Evolutionary conservation across 2,113 vertebrate species (phyloP), one percentile per base, ranked within the genome.

Genomic region (Amphilophus citrinellus): DNA sequence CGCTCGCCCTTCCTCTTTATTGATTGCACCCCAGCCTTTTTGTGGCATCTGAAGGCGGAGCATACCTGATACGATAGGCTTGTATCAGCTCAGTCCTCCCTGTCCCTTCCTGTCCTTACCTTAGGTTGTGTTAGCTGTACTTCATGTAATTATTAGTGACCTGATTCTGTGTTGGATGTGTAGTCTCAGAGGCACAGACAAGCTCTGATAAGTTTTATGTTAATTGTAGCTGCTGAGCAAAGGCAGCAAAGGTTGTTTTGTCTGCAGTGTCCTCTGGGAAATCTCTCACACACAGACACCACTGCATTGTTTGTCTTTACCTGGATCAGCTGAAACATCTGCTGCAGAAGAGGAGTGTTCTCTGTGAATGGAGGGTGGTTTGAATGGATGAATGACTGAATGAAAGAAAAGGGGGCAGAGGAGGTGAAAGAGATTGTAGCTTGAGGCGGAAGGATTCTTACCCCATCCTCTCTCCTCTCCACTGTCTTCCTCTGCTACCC

Each of bases 1-100:
- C 6, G n/a, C 79, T 78, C 73, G 80, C 47, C 84, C 89, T 87
- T 91, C 79, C 84, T 88, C 78, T 71, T 82, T 92, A 91, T 88
- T 84, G 89, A 88, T 88, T 59, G 39, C 80, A 81, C 57, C 27
- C 59, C 44, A 85, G 85, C 44, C 62, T 77, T 87, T 79, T 77
- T 73, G 59, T 80, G 80, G 65, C 7, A 18, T 71, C 44, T 77
- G 47, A 60, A 84, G 89, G 76, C 17, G 47, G 76, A 20, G 13
- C 56, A 27, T 47, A 32, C 77, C 60, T 65, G 57, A 86, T 87
- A 88, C 80, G 77, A 91, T 84, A 65, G 77, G 44, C 86, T 81
- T 39, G 57, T 80, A 89, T 90, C 79, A 53, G 81, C 86, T 32
- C 81, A 53, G 79, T 83, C 80, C 82, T 79, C 85, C 30, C 32